These are phyloP conservation scores for Caprella mutica DNA, from an alignment of 2,888 invertebrate species.

Conservation along the genomic window DNA sequence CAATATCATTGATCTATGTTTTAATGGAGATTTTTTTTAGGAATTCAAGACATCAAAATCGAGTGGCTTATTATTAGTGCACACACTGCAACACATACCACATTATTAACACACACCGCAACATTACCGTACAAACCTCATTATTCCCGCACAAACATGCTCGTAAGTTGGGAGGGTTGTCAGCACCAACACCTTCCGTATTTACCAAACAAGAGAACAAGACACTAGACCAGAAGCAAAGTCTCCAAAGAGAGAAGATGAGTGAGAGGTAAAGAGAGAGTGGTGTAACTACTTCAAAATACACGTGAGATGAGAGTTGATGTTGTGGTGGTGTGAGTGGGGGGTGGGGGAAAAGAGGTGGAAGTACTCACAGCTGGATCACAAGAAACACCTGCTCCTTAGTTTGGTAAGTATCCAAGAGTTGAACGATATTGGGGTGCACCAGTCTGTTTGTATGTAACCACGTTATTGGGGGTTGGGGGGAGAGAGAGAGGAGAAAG, in stretches of 20 bases:
- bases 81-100: too few species aligned
- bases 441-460: constrained; percentile 57
- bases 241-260: background rate
- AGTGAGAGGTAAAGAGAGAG: background rate
- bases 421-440: constrained; percentile 95
- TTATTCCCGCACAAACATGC: too few species aligned
- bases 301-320: background rate
- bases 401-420: constrained; percentile 95
- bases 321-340: background rate
- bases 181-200: too few species aligned
- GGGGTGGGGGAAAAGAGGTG: background rate
- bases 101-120: too few species aligned
- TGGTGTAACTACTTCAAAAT: background rate
- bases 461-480: background rate
- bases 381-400: constrained; percentile 93
- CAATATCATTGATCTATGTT: too few species aligned
- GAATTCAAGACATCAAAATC: too few species aligned
- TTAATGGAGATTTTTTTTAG: too few species aligned
- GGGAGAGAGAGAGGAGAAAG: background rate
- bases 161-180: too few species aligned
- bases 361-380: constrained; percentile 70
- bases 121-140: too few species aligned
- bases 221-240: background rate
- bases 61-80: too few species aligned
- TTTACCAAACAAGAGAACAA: too few species aligned